A percentile compares a stretch with the other conserved stretches of the same genome.
Evolutionary conservation across 2,797 vertebrate genomes (phyloP).

Genomic region (Gastrophryne carolinensis): DNA sequence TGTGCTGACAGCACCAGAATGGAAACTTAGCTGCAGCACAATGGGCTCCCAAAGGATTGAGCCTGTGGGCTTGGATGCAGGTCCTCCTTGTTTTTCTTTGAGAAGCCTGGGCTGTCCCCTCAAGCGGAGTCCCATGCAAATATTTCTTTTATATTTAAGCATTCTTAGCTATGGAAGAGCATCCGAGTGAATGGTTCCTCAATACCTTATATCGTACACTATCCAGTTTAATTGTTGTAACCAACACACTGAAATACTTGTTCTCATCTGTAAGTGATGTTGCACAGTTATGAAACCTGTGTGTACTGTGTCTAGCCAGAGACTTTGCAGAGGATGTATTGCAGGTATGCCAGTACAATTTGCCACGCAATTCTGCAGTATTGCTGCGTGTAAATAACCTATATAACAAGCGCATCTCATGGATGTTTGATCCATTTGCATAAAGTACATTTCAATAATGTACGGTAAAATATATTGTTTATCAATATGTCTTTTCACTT

Average conservation of each 20-base stretch:
- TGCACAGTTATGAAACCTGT: constrained; percentile 75
- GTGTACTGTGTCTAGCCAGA: constrained; percentile 72
- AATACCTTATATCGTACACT: constrained; percentile 67
- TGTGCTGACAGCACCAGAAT: too few species aligned
- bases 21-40: too few species aligned
- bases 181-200: constrained; percentile 59
- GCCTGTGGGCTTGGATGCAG: too few species aligned
- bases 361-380: background rate
- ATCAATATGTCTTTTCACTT: constrained; percentile 2
- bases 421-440: constrained; percentile 10
- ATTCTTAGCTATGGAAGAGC: constrained; percentile 62
- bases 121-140: background rate
- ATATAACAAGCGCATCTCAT: constrained; percentile 24
- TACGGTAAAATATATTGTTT: background rate
- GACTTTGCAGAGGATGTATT: constrained; percentile 70
- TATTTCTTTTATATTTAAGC: constrained; percentile 58
- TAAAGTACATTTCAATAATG: background rate
- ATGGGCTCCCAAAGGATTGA: too few species aligned
- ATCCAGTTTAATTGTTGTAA: constrained; percentile 70
- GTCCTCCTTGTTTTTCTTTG: too few species aligned
- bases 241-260: constrained; percentile 73
- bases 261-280: constrained; percentile 70
- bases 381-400: constrained; percentile 26
- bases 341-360: constrained; percentile 61
- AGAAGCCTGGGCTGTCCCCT: background rate